Conservation (phyloP, 2,888 invertebrate genomes). For the Rhagonycha lutea region DNA sequence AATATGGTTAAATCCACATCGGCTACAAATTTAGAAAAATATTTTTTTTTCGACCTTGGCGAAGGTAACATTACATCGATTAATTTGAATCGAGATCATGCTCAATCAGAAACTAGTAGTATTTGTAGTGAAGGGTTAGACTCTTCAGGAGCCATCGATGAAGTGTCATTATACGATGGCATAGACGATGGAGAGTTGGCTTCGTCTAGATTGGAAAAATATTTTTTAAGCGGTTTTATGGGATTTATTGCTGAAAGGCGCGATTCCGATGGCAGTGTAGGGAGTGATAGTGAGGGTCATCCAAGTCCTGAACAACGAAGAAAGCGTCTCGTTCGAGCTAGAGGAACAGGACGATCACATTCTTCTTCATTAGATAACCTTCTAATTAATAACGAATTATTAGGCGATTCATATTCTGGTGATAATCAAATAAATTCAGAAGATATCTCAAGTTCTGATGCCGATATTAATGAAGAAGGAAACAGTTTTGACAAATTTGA, state of each 20-base stretch:
- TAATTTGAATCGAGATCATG: slow-evolving; percentile 62
- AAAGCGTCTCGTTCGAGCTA: slow-evolving; percentile 78
- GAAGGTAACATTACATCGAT: slow-evolving; percentile 66
- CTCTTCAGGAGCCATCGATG: slow-evolving; percentile 66
- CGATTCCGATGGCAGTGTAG: slow-evolving; percentile 85
- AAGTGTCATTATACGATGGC: slow-evolving; percentile 46
- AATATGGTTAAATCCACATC: slow-evolving; percentile 71
- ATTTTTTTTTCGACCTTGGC: slow-evolving; percentile 85
- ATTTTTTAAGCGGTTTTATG: slow-evolving; percentile 85
- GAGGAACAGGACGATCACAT: slow-evolving; percentile 82
- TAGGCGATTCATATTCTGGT: slow-evolving; percentile 46
- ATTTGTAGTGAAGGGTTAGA: slow-evolving; percentile 84
- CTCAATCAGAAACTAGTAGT: slow-evolving; percentile 81
- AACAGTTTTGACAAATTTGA: slow-evolving; percentile 73
- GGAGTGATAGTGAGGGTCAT: slow-evolving; percentile 87
- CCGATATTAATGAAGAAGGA: slow-evolving; percentile 70
- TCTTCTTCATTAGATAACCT: slow-evolving; percentile 82
- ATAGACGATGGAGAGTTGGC: slow-evolving; percentile 74
- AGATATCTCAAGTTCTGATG: slow-evolving; percentile 70
- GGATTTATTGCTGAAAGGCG: slow-evolving; percentile 77
- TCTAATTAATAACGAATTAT: slow-evolving; percentile 64
- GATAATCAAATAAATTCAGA: slow-evolving; percentile 57
- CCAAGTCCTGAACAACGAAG: slow-evolving; percentile 86
- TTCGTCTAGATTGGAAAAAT: slow-evolving; percentile 85
- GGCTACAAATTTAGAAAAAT: slow-evolving; percentile 86